Percentiles rank a stretch among this genome's conserved stretches.
These are phyloP conservation scores for Erebia ligea DNA, from an alignment of 2,888 invertebrate genomes.

Conservation along the genomic window DNA sequence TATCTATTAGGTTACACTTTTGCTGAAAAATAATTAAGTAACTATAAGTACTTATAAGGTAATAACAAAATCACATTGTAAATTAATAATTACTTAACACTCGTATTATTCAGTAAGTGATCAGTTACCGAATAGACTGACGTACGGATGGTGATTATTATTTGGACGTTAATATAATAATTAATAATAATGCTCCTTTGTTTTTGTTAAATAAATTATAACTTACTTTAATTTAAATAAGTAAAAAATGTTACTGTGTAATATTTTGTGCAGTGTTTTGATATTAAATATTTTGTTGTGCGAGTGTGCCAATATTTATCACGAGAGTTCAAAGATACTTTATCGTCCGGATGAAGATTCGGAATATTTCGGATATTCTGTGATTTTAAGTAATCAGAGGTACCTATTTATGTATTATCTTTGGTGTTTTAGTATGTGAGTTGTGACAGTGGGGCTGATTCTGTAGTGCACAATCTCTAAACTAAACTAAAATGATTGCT, in stretches of 20 bases:
- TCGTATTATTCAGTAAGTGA: neutral
- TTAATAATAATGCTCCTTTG: neutral
- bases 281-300: constrained; percentile 22
- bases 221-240: neutral
- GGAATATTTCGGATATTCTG: constrained; percentile 64
- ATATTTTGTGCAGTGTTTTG: constrained; percentile 17
- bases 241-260: constrained; percentile 9
- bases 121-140: constrained; percentile 1
- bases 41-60: neutral
- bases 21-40: neutral
- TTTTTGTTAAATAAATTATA: neutral
- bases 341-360: constrained; percentile 52
- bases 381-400: constrained; percentile 46
- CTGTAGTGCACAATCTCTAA: too few species aligned
- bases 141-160: neutral
- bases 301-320: constrained; percentile 52
- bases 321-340: constrained; percentile 57
- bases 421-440: neutral
- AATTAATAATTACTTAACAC: neutral
- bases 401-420: constrained; percentile 25
- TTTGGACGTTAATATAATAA: neutral
- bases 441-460: too few species aligned
- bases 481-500: too few species aligned
- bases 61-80: neutral
- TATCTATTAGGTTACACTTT: neutral